A percentile compares a stretch with the other conserved stretches of the same genome.
Conservation (phyloP, 2,113 vertebrate species). For the Zosterops japonicus region DNA sequence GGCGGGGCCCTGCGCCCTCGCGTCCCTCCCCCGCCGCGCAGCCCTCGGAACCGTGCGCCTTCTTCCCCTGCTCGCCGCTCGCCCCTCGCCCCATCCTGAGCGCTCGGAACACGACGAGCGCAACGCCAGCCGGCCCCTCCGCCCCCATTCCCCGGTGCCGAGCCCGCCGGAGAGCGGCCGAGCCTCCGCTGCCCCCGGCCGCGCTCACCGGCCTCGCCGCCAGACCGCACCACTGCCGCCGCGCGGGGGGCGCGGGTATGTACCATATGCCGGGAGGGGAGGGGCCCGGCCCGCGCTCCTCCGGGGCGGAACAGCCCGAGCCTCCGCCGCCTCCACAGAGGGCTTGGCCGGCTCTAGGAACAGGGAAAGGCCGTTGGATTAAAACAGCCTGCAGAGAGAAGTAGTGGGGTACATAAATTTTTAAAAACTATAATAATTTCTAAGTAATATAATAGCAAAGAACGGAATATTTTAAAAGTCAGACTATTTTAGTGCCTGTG, state of each 20-base stretch:
- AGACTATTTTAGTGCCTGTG: background rate
- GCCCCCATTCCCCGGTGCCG: no score
- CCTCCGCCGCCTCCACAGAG: accelerated
- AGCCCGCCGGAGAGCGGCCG: no score
- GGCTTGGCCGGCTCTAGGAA: accelerated
- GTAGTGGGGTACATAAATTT: background rate
- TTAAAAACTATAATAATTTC: background rate
- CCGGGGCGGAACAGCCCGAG: accelerated
- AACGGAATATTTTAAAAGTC: background rate
- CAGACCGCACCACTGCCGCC: background rate
- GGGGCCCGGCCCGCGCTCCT: no score
- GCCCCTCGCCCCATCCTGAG: background rate
- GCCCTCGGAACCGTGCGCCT: background rate
- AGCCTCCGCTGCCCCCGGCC: no score
- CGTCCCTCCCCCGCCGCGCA: background rate
- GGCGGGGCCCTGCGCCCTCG: accelerated
- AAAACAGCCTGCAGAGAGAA: background rate
- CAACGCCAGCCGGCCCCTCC: background rate
- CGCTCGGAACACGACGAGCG: background rate
- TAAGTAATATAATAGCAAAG: background rate
- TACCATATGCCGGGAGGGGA: background rate
- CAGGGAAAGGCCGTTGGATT: background rate
- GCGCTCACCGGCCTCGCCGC: background rate
- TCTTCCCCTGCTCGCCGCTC: background rate
- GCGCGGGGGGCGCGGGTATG: background rate